phyloP scores from a whole-genome alignment of 2,113 vertebrate genomes.

The Rostratula benghalensis region DNA sequence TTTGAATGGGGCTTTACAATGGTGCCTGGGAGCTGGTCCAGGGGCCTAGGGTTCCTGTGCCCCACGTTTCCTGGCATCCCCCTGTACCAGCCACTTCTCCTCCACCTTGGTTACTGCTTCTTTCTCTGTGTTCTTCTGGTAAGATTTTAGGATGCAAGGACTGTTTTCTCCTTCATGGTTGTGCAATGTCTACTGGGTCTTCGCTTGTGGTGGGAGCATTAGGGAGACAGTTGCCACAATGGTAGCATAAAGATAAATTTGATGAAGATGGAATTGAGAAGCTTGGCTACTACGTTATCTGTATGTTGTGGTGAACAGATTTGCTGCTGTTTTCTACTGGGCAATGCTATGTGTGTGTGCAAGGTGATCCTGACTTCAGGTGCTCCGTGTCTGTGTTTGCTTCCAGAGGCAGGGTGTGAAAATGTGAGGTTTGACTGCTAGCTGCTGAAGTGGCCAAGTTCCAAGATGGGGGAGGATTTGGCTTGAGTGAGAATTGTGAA shows the following conservation, averaged over 20 bases:
- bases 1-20: neutral
- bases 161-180: neutral
- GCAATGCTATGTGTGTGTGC: accelerated
- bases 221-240: neutral
- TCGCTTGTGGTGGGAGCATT: neutral
- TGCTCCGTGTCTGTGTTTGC: neutral
- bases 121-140: neutral
- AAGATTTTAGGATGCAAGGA: neutral
- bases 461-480: neutral
- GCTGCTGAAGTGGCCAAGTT: neutral
- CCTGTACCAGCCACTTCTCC: neutral
- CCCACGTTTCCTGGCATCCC: neutral
- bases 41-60: neutral
- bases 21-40: neutral
- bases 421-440: neutral
- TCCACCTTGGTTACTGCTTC: neutral
- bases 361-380: neutral
- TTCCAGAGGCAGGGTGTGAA: neutral
- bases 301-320: neutral
- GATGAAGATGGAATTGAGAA: neutral
- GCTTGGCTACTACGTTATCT: neutral
- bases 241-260: neutral
- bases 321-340: neutral
- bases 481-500: neutral
- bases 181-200: neutral